phyloP scores from a whole-genome alignment of 2,113 vertebrate genomes.

The Campylomormyrus numenius region DNA sequence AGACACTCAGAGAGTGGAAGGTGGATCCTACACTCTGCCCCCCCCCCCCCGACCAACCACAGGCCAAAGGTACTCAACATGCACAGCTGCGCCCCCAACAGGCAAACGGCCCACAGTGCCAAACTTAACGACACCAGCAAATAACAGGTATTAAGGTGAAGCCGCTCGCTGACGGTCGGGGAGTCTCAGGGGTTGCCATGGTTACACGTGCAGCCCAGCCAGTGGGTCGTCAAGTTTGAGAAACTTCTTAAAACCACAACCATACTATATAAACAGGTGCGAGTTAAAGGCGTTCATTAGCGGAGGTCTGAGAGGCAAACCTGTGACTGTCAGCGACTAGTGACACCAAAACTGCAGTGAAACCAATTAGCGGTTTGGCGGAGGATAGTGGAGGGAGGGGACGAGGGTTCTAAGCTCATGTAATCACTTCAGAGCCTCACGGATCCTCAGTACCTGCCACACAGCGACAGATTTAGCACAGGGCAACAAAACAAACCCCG shows the following conservation, averaged over 20 bases:
- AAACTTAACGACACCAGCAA: background rate
- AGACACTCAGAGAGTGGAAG: background rate
- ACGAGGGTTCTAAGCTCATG: background rate
- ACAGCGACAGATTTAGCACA: background rate
- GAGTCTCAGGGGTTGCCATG: background rate
- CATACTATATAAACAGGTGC: background rate
- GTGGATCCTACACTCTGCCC: background rate
- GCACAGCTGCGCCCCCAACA: background rate
- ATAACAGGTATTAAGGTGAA: background rate
- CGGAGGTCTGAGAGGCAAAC: background rate
- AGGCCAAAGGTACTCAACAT: background rate
- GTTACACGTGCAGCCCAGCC: too few species aligned
- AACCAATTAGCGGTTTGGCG: slow-evolving; percentile 16
- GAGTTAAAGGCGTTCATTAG: slow-evolving; percentile 5
- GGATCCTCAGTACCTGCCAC: background rate
- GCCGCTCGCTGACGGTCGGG: background rate
- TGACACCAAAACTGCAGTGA: background rate
- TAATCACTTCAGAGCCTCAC: slow-evolving; percentile 8
- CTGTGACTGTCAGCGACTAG: background rate
- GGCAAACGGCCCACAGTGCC: background rate
- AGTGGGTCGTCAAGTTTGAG: background rate
- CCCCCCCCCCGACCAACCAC: background rate
- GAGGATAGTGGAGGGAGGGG: background rate
- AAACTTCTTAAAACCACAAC: background rate
- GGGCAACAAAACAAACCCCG: background rate